Evolutionary conservation across 2,888 invertebrate species (phyloP).

Genomic region (Pterostichus niger): DNA sequence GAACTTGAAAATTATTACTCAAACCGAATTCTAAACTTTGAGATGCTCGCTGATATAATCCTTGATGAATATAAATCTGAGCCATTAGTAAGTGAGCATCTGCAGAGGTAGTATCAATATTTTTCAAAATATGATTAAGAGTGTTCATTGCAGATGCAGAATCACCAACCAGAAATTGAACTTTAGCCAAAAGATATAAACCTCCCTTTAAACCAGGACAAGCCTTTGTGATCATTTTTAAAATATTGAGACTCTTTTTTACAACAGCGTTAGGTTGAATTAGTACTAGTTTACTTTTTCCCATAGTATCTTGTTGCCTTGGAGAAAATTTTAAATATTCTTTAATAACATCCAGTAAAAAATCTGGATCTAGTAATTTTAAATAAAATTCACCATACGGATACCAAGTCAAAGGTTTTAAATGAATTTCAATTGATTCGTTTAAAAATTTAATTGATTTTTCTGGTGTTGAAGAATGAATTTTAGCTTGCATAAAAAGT

Average conservation of each 20-base stretch:
- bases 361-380: constrained; percentile 89
- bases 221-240: constrained; percentile 86
- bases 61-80: constrained; percentile 88
- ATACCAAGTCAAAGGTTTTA: constrained; percentile 78
- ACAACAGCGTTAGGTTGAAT: constrained; percentile 75
- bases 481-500: constrained; percentile 84
- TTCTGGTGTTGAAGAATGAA: constrained; percentile 79
- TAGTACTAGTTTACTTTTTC: constrained; percentile 68
- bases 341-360: constrained; percentile 88
- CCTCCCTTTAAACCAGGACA: constrained; percentile 89
- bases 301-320: constrained; percentile 79
- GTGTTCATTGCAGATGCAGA: constrained; percentile 84
- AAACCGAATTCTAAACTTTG: constrained; percentile 93
- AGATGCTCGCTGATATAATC: constrained; percentile 86
- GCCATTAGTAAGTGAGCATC: constrained; percentile 93
- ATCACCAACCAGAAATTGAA: constrained; percentile 90
- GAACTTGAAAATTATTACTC: constrained; percentile 94
- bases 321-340: constrained; percentile 89
- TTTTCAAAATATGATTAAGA: constrained; percentile 86
- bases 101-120: constrained; percentile 87
- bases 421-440: constrained; percentile 81
- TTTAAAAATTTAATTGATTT: constrained; percentile 82
- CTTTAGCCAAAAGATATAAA: constrained; percentile 86
- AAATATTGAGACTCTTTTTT: constrained; percentile 82
- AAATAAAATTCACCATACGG: constrained; percentile 89